These are phyloP conservation scores for Thryonomys swinderianus DNA, from an alignment of 2,113 vertebrate species.

Conservation along the genomic window DNA sequence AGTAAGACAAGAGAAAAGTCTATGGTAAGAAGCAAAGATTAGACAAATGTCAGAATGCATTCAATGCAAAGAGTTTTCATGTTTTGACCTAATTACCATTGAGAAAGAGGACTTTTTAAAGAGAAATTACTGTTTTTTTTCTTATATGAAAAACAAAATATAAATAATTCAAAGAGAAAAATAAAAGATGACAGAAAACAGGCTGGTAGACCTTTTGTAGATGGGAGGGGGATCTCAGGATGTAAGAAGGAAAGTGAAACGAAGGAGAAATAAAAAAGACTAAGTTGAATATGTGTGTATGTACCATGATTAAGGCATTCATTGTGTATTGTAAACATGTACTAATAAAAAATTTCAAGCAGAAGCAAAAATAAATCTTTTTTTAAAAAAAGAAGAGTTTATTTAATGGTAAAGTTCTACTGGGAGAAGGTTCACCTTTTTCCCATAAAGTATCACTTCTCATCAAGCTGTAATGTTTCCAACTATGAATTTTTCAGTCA, in stretches of 20 bases:
- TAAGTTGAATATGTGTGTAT: too few relatives aligned
- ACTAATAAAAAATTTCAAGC: neutral
- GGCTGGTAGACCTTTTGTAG: neutral
- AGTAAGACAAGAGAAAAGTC: constrained; percentile 97
- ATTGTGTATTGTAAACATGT: neutral
- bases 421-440: neutral
- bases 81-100: neutral
- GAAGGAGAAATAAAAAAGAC: neutral
- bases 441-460: neutral
- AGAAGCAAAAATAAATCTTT: neutral
- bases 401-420: neutral
- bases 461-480: constrained; percentile 4
- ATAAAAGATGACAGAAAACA: neutral
- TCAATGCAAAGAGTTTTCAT: neutral
- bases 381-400: neutral
- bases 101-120: neutral
- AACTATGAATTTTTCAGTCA: neutral
- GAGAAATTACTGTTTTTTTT: neutral
- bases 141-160: neutral
- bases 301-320: neutral
- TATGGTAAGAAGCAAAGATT: constrained; percentile 83
- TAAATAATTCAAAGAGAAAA: neutral
- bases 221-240: neutral
- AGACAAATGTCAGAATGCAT: constrained; percentile 24
- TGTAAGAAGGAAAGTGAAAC: neutral